Evolutionary conservation across 2,797 vertebrate genomes (phyloP).

Genomic region (Cryptoblepharus egeriae): DNA sequence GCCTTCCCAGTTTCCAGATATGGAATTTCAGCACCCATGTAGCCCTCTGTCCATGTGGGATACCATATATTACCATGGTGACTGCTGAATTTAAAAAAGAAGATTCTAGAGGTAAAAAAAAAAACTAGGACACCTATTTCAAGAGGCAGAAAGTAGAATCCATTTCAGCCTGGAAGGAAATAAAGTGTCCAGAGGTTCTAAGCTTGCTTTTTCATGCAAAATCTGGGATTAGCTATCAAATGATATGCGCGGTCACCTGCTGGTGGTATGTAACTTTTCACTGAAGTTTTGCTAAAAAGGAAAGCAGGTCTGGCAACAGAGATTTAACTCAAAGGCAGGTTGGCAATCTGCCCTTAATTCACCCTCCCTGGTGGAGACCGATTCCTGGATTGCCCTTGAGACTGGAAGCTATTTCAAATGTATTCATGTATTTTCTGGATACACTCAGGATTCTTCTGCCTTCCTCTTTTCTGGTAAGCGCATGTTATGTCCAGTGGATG

Average conservation of each 20-base stretch:
- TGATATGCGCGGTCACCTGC: accelerated
- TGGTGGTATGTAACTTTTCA: background rate
- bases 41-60: accelerated
- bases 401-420: background rate
- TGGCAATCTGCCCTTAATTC: background rate
- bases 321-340: background rate
- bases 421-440: background rate
- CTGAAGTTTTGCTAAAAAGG: background rate
- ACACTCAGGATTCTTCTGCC: background rate
- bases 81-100: background rate
- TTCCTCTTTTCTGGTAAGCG: background rate
- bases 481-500: background rate
- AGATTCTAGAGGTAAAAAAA: background rate
- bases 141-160: background rate
- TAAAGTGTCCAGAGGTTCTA: background rate
- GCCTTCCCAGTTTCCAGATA: background rate
- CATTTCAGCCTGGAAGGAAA: background rate
- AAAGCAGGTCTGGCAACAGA: background rate
- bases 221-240: accelerated
- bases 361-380: no score
- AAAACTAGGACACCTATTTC: background rate
- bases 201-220: background rate
- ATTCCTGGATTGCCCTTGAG: background rate
- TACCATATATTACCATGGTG: accelerated
- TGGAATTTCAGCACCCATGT: accelerated